phyloP scores from a whole-genome alignment of 2,113 vertebrate genomes.

The zebrafish (Danio rerio) region GRCz12tu NC_133176.1:48986501-48987000 shows the following conservation, averaged over 20 bases:
- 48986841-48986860: too few species aligned
- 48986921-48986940: too few species aligned
- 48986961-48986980: too few species aligned
- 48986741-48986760: too few species aligned
- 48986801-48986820: too few species aligned
- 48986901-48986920: not conserved
- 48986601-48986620: not conserved
- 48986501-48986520: not conserved
- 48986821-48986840: too few species aligned
- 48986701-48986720: not conserved
- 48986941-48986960: too few species aligned
- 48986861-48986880: too few species aligned
- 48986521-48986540: conserved; percentile 21
- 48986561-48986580: not conserved
- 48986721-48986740: not conserved
- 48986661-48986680: not conserved
- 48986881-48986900: too few species aligned
- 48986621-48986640: conserved; percentile 26
- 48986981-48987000: too few species aligned
- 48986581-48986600: not conserved
- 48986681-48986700: not conserved
- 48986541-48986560: not conserved
- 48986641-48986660: conserved; percentile 39
- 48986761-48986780: too few species aligned
- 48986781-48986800: too few species aligned